A percentile compares a stretch with the other conserved stretches of the same genome.
Evolutionary conservation across 1,140 invertebrate species (phyloP).

Genomic region (Drosophila pallidifrons): DNA sequence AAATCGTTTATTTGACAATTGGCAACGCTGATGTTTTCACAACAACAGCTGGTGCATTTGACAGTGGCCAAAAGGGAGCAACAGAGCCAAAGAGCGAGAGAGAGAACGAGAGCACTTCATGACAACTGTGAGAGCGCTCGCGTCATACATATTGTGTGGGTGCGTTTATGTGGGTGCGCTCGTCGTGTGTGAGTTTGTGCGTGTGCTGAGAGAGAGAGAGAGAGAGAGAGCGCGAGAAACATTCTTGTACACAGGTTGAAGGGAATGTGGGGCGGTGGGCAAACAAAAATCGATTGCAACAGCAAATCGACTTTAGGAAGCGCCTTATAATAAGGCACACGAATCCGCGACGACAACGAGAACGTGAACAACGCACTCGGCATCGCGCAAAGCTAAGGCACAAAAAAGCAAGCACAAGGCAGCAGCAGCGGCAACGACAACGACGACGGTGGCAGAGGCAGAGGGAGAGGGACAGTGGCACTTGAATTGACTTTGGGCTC

Average conservation of each 20-base stretch:
- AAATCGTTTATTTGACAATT: background rate
- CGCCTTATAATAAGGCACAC: conserved; percentile 55
- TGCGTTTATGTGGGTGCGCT: conserved; percentile 1
- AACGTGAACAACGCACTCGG: conserved; percentile 44
- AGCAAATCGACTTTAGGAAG: conserved; percentile 69
- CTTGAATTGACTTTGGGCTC: conserved; percentile 76
- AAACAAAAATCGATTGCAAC: conserved; percentile 72
- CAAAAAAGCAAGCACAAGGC: background rate
- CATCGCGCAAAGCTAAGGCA: conserved; percentile 9
- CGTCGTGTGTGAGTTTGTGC: conserved; percentile 8
- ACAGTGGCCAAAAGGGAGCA: background rate
- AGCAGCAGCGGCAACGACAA: background rate
- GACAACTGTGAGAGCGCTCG: conserved; percentile 7
- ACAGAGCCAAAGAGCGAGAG: background rate
- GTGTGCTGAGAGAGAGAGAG: background rate
- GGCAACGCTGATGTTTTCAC: conserved; percentile 6
- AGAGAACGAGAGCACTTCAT: background rate
- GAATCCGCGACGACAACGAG: conserved; percentile 30
- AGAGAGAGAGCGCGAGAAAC: background rate
- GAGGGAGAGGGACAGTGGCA: conserved; percentile 44
- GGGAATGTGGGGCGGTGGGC: conserved; percentile 29
- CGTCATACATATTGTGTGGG: conserved; percentile 40
- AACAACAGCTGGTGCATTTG: conserved; percentile 36
- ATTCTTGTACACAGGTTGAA: conserved; percentile 24
- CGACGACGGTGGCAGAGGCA: background rate